Percentiles rank a stretch among this genome's conserved stretches.
These are phyloP conservation scores for Festucalex cinctus DNA, from an alignment of 2,113 vertebrate genomes.

Conservation along the genomic window DNA sequence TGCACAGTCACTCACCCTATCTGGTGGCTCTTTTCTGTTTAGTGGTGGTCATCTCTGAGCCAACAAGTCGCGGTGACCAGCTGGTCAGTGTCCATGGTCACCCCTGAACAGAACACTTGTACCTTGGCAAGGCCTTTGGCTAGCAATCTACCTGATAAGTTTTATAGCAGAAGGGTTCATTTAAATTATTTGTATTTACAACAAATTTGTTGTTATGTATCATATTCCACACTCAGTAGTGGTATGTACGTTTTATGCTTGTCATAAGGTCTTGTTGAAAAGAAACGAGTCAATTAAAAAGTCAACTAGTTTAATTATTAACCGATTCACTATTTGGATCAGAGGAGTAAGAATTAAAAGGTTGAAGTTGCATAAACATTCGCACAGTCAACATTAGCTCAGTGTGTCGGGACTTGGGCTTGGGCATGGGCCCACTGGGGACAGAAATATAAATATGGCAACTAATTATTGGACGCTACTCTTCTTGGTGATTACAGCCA, in stretches of 20 bases:
- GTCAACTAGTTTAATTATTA: background rate
- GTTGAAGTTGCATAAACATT: background rate
- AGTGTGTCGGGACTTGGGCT: background rate
- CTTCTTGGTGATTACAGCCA: no score
- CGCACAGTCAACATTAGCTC: background rate
- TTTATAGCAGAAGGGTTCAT: background rate
- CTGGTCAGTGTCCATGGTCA: conserved; percentile 11
- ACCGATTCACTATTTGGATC: background rate
- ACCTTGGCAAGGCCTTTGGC: background rate
- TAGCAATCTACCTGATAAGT: background rate
- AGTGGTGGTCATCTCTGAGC: background rate
- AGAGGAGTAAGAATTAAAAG: background rate
- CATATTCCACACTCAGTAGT: background rate
- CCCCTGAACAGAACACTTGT: background rate
- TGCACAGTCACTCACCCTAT: background rate
- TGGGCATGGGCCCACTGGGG: no score
- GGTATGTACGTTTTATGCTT: background rate
- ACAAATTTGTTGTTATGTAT: background rate
- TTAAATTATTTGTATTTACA: background rate
- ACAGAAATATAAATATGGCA: no score
- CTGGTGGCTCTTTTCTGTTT: background rate
- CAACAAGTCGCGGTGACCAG: conserved; percentile 2
- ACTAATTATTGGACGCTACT: no score
- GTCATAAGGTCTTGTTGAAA: background rate
- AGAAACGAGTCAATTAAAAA: background rate